Base-by-base conservation (phyloP, 2,113 vertebrate genomes). In the Rousettus leschenaultii region DNA sequence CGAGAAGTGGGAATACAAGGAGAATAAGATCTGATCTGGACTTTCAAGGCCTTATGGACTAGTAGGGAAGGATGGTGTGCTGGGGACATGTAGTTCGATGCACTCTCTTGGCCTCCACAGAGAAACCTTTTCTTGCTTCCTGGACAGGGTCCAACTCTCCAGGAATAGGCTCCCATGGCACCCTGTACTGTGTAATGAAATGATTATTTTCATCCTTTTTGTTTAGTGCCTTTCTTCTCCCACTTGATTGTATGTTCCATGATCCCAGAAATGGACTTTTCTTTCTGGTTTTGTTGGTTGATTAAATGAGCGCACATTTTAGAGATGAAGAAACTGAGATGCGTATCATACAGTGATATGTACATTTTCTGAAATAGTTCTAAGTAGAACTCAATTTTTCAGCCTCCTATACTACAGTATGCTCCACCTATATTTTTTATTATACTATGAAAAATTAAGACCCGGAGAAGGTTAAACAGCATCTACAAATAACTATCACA, bases 151-250 rank as follows among this genome's bases (percentile, higher is more conserved):
- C 66, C 51, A 63, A 48, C 48, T 55, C 28, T 65, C 55, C 13
- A 51, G 68, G 12, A 45, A 51, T 38, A 22, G 43, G 24, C 30
- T 63, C 1, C 70, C 21, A 0, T 0, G 4, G 38, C 57, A 73
- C 30, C 30, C 30, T 78, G 28, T 16, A 22, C 28, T 77, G 68
- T 33, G 21, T 68, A 43, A 35, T 57, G 16, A 75, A 57, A 77
- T 74, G 53, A 43, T 66, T 57, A 4, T 84, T 84, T 91, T 53
- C 30, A 61, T 84, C 89, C 35, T 96, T 88, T 79, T n/a, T 11
- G 7, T 90, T 48, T 7, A 65, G 13, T 57, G 57, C 61, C 30
- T 86, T 84, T 92, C 24, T 77, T 63, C 93, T 89, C 11, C 86
- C 75, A 14, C 48, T 40, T 33, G 10, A 51, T 30, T 51, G 3